A percentile compares a stretch with the other conserved stretches of the same genome.
Evolutionary conservation across 2,888 invertebrate species (phyloP).

Genomic region (Campaea margaritaria): DNA sequence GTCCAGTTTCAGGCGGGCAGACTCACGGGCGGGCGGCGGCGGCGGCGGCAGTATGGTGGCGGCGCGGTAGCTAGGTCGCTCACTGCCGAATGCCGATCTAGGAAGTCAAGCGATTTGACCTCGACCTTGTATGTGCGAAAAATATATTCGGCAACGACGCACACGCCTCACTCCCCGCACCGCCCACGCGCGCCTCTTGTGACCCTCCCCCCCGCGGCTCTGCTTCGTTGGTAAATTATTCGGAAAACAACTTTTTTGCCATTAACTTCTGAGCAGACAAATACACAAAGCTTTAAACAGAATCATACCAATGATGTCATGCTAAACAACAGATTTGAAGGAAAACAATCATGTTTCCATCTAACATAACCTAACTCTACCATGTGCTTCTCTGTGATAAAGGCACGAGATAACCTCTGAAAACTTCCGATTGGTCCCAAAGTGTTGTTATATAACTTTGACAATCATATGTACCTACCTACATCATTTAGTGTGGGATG

Average conservation of each 20-base stretch:
- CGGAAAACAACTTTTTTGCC: slow-evolving; percentile 27
- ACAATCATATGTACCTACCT: not conserved
- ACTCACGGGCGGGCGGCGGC: slow-evolving; percentile 32
- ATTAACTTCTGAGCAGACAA: slow-evolving; percentile 21
- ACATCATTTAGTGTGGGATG: slow-evolving; percentile 9
- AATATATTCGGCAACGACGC: slow-evolving; percentile 74
- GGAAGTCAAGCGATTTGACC: slow-evolving; percentile 81
- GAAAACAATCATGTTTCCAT: slow-evolving; percentile 22
- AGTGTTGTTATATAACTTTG: slow-evolving; percentile 9
- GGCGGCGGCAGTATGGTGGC: slow-evolving; percentile 15
- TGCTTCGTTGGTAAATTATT: slow-evolving; percentile 23
- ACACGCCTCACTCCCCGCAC: slow-evolving; percentile 49
- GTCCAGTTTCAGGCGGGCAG: slow-evolving; percentile 24
- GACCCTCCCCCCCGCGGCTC: slow-evolving; percentile 23
- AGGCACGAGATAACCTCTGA: slow-evolving; percentile 14
- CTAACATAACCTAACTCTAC: slow-evolving; percentile 26
- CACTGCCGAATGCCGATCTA: slow-evolving; percentile 64
- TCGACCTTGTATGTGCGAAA: slow-evolving; percentile 81
- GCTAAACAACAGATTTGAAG: slow-evolving; percentile 5
- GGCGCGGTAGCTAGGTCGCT: slow-evolving; percentile 36
- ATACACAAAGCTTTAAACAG: slow-evolving; percentile 27
- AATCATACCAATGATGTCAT: slow-evolving; percentile 28
- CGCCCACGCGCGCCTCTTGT: slow-evolving; percentile 37
- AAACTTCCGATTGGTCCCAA: not conserved
- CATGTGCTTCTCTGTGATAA: slow-evolving; percentile 11